A percentile compares a stretch with the other conserved stretches of the same genome.
phyloP scores from a whole-genome alignment of 1,140 invertebrate species.

The Chironomus striatipennis region DNA sequence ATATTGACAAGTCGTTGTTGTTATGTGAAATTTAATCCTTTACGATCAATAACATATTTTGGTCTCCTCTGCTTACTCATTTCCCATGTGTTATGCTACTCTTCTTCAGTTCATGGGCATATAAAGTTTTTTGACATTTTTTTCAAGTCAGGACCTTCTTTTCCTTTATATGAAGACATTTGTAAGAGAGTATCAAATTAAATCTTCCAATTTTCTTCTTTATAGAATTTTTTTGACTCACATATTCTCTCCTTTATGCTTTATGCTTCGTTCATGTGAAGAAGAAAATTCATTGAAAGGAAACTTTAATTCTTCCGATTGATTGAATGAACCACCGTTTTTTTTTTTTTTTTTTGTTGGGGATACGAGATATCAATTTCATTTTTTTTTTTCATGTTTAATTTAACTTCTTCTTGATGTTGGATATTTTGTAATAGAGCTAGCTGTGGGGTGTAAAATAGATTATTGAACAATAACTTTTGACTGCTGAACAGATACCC shows the following conservation, averaged over 20 bases:
- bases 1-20: conserved; percentile 15
- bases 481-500: too few species aligned
- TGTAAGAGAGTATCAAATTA: too few species aligned
- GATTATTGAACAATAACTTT: too few species aligned
- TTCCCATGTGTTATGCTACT: conserved; percentile 3
- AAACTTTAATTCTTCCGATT: conserved; percentile 5
- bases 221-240: too few species aligned
- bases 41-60: conserved; percentile 4
- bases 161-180: neutral
- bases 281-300: conserved; percentile 1
- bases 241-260: too few species aligned
- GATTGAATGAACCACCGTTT: neutral
- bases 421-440: too few species aligned
- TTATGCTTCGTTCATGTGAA: neutral
- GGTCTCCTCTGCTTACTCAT: neutral
- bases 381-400: neutral
- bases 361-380: neutral
- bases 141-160: neutral
- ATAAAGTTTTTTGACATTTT: neutral
- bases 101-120: neutral
- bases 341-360: neutral
- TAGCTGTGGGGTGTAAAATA: too few species aligned
- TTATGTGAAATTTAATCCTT: conserved; percentile 22
- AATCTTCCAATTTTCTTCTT: too few species aligned
- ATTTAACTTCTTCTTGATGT: neutral